Conservation (phyloP, 1,140 invertebrate genomes). For the Scaptomyza hsui region DNA sequence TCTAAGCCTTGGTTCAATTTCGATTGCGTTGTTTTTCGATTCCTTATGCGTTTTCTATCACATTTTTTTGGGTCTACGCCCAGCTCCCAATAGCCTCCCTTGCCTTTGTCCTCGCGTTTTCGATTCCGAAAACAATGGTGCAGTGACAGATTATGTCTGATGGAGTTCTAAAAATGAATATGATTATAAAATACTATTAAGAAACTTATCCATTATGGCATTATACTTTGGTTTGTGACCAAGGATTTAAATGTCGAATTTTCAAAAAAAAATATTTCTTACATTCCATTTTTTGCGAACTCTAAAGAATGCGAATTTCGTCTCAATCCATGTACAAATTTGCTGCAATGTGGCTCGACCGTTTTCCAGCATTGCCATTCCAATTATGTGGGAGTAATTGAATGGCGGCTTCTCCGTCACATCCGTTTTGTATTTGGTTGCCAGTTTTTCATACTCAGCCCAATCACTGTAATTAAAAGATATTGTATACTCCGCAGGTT, state of each 20-base stretch:
- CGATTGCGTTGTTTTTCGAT: slow-evolving; percentile 57
- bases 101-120: slow-evolving; percentile 80
- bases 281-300: slow-evolving; percentile 83
- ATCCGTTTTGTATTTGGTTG: slow-evolving; percentile 67
- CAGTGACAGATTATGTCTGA: slow-evolving; percentile 79
- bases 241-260: no score
- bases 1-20: slow-evolving; percentile 16
- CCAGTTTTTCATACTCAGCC: slow-evolving; percentile 64
- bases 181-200: neutral
- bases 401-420: slow-evolving; percentile 76
- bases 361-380: slow-evolving; percentile 80
- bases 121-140: slow-evolving; percentile 82
- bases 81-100: slow-evolving; percentile 83
- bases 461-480: slow-evolving; percentile 61
- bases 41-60: slow-evolving; percentile 76
- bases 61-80: slow-evolving; percentile 78
- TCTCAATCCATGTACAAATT: slow-evolving; percentile 81
- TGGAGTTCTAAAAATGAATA: slow-evolving; percentile 77
- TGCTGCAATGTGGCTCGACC: slow-evolving; percentile 79
- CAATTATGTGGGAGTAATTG: slow-evolving; percentile 83
- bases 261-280: no score
- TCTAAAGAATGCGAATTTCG: slow-evolving; percentile 78
- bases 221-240: no score
- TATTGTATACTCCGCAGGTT: no score
- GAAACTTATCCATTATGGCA: no score